These are phyloP conservation scores for Pantala flavescens DNA, from an alignment of 1,140 invertebrate species.

Conservation along the genomic window DNA sequence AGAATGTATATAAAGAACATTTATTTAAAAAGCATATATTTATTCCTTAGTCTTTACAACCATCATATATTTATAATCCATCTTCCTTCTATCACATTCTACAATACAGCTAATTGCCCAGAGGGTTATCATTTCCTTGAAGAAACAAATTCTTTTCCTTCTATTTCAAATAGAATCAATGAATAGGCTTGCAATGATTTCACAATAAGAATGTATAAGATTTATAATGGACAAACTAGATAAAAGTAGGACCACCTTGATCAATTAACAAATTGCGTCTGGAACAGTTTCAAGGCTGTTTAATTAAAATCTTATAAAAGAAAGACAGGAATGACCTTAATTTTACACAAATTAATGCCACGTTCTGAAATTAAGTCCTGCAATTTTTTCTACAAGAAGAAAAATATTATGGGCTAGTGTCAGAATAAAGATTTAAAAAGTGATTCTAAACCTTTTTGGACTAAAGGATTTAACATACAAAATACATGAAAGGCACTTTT, in stretches of 20 bases:
- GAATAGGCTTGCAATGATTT: background rate
- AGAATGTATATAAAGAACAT: too few species aligned
- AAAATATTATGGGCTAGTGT: too few species aligned
- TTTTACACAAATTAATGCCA: too few species aligned
- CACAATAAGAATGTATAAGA: background rate
- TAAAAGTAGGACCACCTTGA: background rate
- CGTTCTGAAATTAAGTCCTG: too few species aligned
- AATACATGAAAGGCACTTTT: background rate
- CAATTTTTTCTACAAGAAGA: too few species aligned
- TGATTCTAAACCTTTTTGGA: background rate
- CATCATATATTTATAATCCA: background rate
- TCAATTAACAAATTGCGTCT: background rate
- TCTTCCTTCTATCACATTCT: slow-evolving; percentile 1
- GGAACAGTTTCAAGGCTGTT: background rate
- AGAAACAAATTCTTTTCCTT: background rate
- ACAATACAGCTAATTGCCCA: background rate
- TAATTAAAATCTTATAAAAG: background rate
- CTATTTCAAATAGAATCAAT: background rate
- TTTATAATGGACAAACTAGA: background rate
- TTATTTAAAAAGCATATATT: background rate
- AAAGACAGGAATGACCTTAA: background rate
- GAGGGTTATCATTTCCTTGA: background rate
- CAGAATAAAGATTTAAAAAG: background rate
- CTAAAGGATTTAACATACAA: background rate
- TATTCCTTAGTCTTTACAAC: slow-evolving; percentile 3